Evolutionary conservation across 2,888 invertebrate species (phyloP), one percentile per base, ranked within the genome.

Genomic region (Oscheius sp.): DNA sequence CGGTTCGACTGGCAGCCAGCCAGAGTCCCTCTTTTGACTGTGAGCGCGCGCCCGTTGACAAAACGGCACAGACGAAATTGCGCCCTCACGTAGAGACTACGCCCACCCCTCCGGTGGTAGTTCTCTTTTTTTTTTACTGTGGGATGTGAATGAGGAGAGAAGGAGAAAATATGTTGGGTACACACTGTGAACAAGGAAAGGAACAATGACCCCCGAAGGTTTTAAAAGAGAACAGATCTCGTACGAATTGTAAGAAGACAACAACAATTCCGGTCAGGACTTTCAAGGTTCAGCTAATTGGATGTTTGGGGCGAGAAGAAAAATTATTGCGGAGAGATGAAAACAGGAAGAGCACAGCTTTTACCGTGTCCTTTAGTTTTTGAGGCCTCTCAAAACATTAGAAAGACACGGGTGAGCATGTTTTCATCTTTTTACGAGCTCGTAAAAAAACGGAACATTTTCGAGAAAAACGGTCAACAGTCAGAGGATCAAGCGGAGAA

Each of bases 51-150:
- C 35, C 49, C 49, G 49, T 49, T 29, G 58, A 61, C 43, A 61
- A 61, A 61, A 61, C 61, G 58, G 58, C 58, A 58, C 58, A 16
- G 61, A 21, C 21, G 41, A 61, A 61, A 41, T 61, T 35, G 35
- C 35, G 61, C 61, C 61, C 66, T 66, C 52, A 27, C 66, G 66
- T 23, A 66, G n/a, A 64, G 46, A 66, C 66, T 49, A 66, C 66
- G 66, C 66, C 66, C 66, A 49, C 52, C 52, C 27, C 29, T 29
- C 29, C n/a, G n/a, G 7, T 58, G 58, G 16, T 35, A 35, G 35
- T 35, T 35, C 5, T 35, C 5, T 3, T 53, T 53, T 53, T 58
- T 27, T 58, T n/a, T 41, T 41, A n/a, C n/a, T n/a, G n/a, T n/a
- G 59, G 21, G 35, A 7, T n/a, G 59, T 16, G 35, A 18, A 41